Evolutionary conservation across 2,888 invertebrate genomes (phyloP), one percentile per base, ranked within the genome.

Genomic region (Dryomyza anilis): DNA sequence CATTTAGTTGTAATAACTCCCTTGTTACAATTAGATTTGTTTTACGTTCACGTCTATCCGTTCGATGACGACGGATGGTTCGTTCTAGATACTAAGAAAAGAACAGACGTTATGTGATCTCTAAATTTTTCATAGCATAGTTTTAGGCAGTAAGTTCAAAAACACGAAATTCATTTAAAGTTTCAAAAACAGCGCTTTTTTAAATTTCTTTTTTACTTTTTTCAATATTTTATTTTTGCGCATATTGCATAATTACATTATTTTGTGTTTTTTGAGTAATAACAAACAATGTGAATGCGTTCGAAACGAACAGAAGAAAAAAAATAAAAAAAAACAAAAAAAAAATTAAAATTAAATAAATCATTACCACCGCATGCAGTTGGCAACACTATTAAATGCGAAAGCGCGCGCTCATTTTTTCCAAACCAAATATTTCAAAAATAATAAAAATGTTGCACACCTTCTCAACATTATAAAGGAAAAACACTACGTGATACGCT

Each of bases 61-160:
- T n/a, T n/a, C n/a, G n/a, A n/a, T n/a, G n/a, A n/a, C n/a, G 19
- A 10, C 23, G 30, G 16, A 29, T 29, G 21, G 3, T 25, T 21
- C 30, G 14, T 39, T 39, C n/a, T 39, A n/a, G n/a, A 7, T 7
- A 39, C n/a, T 50, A 50, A 50, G 23, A 21, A 23, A 10, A 55
- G 36, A 30, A 10, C 19, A 55, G 25, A 14, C 25, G 19, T 64
- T 65, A 73, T 75, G 73, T 75, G 74, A 75, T 73, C 74, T 75
- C 72, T 72, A 70, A 69, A 70, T 70, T 64, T 69, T 64, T 58
- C 29, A 12, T 65, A 58, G 66, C 53, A 59, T 55, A 65, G 64
- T 62, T 63, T 58, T 62, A 65, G 58, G 52, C 53, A 56, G 53
- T 60, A 43, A 61, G 43, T 65, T 52, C 29, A 56, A 45, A 45